Conservation (phyloP, 2,113 vertebrate genomes). For the Neolamprologus tretocephalus region DNA sequence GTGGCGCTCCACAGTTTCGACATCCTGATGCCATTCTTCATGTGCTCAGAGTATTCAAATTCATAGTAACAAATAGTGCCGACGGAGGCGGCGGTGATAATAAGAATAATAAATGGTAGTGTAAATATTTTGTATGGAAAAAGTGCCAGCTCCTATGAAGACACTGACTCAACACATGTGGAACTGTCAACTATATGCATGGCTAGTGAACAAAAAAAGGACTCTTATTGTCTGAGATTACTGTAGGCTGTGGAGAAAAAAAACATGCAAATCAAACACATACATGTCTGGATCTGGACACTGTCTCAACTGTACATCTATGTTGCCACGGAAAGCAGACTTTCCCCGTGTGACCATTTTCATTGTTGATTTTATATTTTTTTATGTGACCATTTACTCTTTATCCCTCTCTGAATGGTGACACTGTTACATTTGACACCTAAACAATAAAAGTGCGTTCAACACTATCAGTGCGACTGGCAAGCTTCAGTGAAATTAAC, state of each 20-base stretch:
- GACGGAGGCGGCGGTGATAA: not conserved
- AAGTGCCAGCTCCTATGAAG: slow-evolving; percentile 60
- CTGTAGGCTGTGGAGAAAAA: slow-evolving; percentile 42
- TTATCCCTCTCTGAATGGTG: slow-evolving; percentile 64
- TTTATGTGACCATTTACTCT: slow-evolving; percentile 73
- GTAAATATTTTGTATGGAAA: slow-evolving; percentile 66
- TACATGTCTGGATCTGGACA: slow-evolving; percentile 57
- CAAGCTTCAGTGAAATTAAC: not conserved
- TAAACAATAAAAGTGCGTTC: slow-evolving; percentile 72
- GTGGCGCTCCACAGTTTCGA: not conserved
- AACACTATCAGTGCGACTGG: slow-evolving; percentile 45
- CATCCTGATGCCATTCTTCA: slow-evolving; percentile 12
- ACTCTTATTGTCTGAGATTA: slow-evolving; percentile 50
- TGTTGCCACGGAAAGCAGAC: slow-evolving; percentile 50
- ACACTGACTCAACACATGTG: slow-evolving; percentile 52
- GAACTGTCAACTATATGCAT: slow-evolving; percentile 60
- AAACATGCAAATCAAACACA: slow-evolving; percentile 60
- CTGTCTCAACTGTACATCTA: slow-evolving; percentile 53
- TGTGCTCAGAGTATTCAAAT: slow-evolving; percentile 47
- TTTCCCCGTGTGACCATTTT: slow-evolving; percentile 54
- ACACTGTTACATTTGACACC: slow-evolving; percentile 73
- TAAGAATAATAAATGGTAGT: slow-evolving; percentile 36
- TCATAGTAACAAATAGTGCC: slow-evolving; percentile 18
- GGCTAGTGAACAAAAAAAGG: slow-evolving; percentile 59
- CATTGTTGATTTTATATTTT: slow-evolving; percentile 77